A percentile compares a stretch with the other conserved stretches of the same genome.
These are phyloP conservation scores for Cheirogaleus medius DNA, from an alignment of 2,113 vertebrate genomes.

Conservation along the genomic window DNA sequence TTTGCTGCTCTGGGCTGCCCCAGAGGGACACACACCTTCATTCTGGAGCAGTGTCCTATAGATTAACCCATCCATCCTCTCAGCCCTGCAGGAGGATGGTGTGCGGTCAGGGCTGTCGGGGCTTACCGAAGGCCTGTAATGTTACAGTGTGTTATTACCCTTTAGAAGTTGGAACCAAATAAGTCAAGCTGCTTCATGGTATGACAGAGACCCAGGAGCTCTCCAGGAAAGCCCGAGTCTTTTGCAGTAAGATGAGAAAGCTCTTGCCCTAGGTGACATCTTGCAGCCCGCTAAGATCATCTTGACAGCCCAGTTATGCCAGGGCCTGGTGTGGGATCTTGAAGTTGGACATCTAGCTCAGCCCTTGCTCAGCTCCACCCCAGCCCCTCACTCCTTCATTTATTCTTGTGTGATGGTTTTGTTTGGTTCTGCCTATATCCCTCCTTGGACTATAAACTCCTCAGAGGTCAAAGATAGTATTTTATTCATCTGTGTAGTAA, in stretches of 20 bases:
- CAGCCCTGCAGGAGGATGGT: not conserved
- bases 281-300: not conserved
- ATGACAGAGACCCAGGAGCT: not conserved
- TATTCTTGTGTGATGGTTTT: not conserved
- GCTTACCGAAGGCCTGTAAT: not conserved
- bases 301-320: not conserved
- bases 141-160: not conserved
- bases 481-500: not conserved
- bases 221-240: not conserved
- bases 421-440: not conserved
- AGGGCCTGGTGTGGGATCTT: not conserved
- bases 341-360: not conserved
- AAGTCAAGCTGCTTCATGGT: not conserved
- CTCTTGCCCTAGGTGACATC: not conserved
- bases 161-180: not conserved
- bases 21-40: no score
- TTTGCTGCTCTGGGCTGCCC: not conserved
- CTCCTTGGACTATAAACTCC: not conserved
- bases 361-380: not conserved
- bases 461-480: not conserved
- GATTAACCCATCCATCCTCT: not conserved
- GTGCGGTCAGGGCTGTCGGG: not conserved
- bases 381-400: not conserved
- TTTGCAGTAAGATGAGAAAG: not conserved
- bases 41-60: not conserved